Percentiles rank a stretch among this genome's conserved stretches.
These are phyloP conservation scores for Pterois miles DNA, from an alignment of 2,797 vertebrate genomes.

Conservation along the genomic window DNA sequence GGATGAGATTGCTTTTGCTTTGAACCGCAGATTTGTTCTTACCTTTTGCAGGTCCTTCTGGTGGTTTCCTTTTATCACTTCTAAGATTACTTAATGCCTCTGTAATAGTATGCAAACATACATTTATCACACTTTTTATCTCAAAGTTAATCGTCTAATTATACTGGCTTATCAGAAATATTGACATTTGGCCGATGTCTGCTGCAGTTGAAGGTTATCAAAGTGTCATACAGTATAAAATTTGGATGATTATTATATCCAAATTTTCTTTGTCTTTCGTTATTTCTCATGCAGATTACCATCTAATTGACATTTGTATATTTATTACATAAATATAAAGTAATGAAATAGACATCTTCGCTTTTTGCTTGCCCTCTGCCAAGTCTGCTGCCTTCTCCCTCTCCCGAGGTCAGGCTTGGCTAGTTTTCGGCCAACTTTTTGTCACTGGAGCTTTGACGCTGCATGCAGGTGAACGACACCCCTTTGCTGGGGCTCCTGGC, in stretches of 20 bases:
- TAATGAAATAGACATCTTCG: not conserved
- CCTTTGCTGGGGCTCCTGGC: not conserved
- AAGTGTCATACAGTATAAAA: not conserved
- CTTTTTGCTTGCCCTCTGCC: no score
- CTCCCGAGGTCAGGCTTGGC: not conserved
- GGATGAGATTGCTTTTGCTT: not conserved
- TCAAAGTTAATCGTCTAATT: not conserved
- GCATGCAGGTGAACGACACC: not conserved
- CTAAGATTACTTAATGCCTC: not conserved
- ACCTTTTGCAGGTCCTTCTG: not conserved
- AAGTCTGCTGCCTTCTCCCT: not conserved
- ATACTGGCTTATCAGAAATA: not conserved
- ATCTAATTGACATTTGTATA: not conserved
- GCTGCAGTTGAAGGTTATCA: not conserved
- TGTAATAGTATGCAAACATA: not conserved
- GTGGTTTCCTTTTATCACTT: not conserved
- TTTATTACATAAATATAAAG: not conserved
- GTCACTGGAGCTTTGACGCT: not conserved
- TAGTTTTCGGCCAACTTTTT: not conserved
- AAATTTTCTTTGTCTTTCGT: not conserved
- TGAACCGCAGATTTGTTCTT: not conserved
- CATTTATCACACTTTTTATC: constrained; percentile 3
- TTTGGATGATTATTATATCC: not conserved
- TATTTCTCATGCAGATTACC: no score
- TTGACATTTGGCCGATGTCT: not conserved